Evolutionary conservation across 2,797 vertebrate genomes (phyloP), one percentile per base, ranked within the genome.

Genomic region (Rhincodon typus): DNA sequence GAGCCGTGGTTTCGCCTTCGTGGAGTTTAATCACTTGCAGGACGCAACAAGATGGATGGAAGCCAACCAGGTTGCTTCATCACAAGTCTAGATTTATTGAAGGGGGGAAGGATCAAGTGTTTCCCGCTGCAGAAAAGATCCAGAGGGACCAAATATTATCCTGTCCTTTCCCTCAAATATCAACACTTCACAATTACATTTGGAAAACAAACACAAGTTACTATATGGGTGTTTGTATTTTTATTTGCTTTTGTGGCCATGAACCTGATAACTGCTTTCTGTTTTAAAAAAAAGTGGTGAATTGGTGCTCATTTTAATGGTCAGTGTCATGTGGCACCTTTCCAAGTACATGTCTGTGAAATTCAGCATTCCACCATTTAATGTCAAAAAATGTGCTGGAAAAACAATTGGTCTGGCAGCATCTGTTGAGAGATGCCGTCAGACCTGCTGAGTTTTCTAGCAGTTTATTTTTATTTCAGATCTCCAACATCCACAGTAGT

Each of bases 21-120:
- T 99, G 99, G 99, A 99, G 98, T 99, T 99, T 99, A 99, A 99
- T 99, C 99, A 99, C 99, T 99, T 99, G 99, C 99, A 99, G 99
- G 99, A 99, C 99, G 99, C 99, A 98, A 99, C 99, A 99, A 98
- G 98, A 99, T 99, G 99, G 99, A 99, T 99, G 99, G 99, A 99
- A 98, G 99, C 99, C 98, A 99, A 99, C 98, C 99, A 99, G 99
- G 99, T 99, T 99, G 99, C 99, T 99, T 99, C 99, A 99, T 95
- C 69, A 95, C 42, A 91, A 91, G 94, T 74, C 94, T 95, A 95
- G 94, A 72, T 95, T 95, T 95, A 72, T 95, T 95, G 94, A 13
- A 53, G 46, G 67, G 67, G 57, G 72, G 72, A 95, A 95, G 46
- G 94, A 95, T 95, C 94, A 95, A 95, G 94, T 74, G 50, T 95